These are phyloP conservation scores for Lasioglossum figueresi DNA, from an alignment of 2,888 invertebrate genomes.

Conservation along the genomic window DNA sequence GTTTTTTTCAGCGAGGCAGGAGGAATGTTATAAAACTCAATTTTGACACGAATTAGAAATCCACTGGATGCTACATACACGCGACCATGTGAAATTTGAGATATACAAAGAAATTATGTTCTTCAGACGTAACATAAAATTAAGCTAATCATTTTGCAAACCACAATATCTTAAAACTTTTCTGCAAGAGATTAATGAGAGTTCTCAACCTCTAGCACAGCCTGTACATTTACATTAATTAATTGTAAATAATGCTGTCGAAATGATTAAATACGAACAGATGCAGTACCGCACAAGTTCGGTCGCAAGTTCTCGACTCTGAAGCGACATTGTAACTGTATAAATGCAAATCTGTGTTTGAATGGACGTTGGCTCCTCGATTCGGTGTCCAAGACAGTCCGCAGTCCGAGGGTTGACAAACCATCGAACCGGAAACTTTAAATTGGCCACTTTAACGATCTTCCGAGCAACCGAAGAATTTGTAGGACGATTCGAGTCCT, in stretches of 20 bases:
- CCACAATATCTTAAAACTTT: background rate
- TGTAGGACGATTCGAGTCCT: background rate
- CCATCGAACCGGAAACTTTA: background rate
- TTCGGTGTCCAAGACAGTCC: background rate
- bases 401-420: constrained; percentile 4
- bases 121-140: too few species aligned
- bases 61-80: background rate
- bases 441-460: background rate
- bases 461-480: constrained; percentile 5
- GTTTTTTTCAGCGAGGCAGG: background rate
- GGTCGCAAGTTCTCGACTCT: background rate
- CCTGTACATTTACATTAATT: background rate
- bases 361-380: background rate
- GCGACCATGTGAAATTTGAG: background rate
- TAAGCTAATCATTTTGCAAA: background rate
- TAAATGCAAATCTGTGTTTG: background rate
- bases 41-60: background rate
- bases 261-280: background rate
- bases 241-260: background rate
- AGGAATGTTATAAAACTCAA: background rate
- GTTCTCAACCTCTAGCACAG: background rate
- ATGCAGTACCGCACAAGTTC: background rate
- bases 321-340: background rate
- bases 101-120: background rate
- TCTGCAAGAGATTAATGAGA: background rate